Conservation (phyloP, 2,113 vertebrate species). For the Colistium nudipinnis region DNA sequence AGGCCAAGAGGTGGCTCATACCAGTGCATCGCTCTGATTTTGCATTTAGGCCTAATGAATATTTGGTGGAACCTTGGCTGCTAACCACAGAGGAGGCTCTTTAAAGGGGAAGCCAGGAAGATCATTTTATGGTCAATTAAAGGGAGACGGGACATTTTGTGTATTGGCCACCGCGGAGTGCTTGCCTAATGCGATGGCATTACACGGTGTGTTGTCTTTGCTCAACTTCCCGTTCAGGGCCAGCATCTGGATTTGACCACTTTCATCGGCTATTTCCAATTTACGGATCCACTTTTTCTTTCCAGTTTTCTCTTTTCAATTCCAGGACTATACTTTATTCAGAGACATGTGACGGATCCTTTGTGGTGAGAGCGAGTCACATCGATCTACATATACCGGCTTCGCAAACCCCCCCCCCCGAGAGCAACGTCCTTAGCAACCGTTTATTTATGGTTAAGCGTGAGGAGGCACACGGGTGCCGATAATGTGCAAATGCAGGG, state of each 20-base stretch:
- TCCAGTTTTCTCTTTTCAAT: no score
- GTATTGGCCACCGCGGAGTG: conserved; percentile 31
- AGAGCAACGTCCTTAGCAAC: conserved; percentile 34
- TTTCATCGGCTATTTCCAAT: no score
- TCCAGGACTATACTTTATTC: conserved; percentile 48
- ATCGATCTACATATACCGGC: conserved; percentile 27
- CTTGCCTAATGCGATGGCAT: conserved; percentile 47
- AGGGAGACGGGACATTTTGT: conserved; percentile 46
- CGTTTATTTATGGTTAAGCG: background rate
- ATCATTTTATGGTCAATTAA: conserved; percentile 77
- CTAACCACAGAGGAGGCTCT: conserved; percentile 51
- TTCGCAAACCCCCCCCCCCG: conserved; percentile 15
- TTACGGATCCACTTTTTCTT: no score
- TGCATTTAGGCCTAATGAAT: conserved; percentile 79
- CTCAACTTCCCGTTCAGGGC: conserved; percentile 53
- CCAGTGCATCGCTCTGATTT: conserved; percentile 73
- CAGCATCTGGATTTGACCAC: conserved; percentile 1
- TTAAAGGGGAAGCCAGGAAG: conserved; percentile 43
- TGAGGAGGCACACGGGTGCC: background rate
- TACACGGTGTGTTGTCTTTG: conserved; percentile 65
- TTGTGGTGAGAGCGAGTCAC: conserved; percentile 37
- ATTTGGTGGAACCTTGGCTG: conserved; percentile 54
- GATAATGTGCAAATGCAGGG: background rate
- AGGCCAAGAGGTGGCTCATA: conserved; percentile 68
- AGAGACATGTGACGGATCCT: conserved; percentile 57